phyloP scores from a whole-genome alignment of 2,888 invertebrate species.

The Drosophila monieri region DNA sequence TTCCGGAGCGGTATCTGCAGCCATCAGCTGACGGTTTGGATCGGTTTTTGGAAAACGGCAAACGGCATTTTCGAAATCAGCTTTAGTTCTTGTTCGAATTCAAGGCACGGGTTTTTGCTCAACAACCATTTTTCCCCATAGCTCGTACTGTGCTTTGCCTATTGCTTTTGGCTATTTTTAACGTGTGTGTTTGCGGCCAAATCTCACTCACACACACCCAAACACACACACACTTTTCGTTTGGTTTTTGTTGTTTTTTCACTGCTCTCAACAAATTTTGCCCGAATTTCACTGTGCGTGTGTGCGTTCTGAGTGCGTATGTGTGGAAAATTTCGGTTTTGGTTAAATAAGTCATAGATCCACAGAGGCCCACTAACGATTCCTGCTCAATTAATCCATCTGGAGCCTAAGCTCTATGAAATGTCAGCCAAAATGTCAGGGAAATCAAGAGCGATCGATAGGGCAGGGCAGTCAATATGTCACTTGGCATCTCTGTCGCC shows the following conservation, averaged over 20 bases:
- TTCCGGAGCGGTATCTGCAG: constrained; percentile 25
- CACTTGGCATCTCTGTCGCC: constrained; percentile 10
- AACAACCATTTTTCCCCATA: constrained; percentile 12
- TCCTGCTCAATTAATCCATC: too few relatives aligned
- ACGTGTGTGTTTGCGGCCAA: constrained; percentile 47
- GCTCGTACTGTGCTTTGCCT: constrained; percentile 35
- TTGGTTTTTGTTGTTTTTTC: too few relatives aligned
- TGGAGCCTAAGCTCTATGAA: background rate
- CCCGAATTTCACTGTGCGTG: constrained; percentile 54
- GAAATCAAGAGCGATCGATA: constrained; percentile 14
- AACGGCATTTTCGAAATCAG: constrained; percentile 12
- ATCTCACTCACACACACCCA: constrained; percentile 52
- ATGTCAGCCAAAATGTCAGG: background rate
- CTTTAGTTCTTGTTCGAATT: constrained; percentile 2
- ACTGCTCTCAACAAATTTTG: constrained; percentile 56
- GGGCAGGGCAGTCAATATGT: constrained; percentile 8
- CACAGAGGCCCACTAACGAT: constrained; percentile 6
- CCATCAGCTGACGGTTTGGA: constrained; percentile 23
- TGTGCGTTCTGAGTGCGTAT: constrained; percentile 16
- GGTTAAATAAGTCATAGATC: constrained; percentile 74
- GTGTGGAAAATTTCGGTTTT: constrained; percentile 57
- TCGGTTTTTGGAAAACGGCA: background rate
- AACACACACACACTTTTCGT: constrained; percentile 10
- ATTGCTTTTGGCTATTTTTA: constrained; percentile 74
- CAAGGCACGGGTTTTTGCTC: constrained; percentile 26